A percentile compares a stretch with the other conserved stretches of the same genome.
Conservation (phyloP, 2,888 invertebrate genomes). For the Gortyna flavago region DNA sequence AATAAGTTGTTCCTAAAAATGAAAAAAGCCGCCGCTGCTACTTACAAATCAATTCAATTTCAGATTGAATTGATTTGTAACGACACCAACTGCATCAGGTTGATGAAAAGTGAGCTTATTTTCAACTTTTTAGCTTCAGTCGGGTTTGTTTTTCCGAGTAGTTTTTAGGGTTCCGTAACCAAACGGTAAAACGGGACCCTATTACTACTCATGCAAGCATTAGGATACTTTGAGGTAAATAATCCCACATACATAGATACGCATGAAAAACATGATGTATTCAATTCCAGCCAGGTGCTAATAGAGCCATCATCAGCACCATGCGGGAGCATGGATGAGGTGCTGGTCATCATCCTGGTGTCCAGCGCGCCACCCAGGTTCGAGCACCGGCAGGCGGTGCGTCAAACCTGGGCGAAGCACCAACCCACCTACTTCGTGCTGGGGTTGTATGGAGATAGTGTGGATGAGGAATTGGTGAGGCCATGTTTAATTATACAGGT, state of each 20-base stretch:
- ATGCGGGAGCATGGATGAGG: conserved; percentile 68
- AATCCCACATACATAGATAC: background rate
- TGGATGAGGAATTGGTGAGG: conserved; percentile 75
- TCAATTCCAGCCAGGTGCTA: conserved; percentile 75
- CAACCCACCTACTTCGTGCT: conserved; percentile 90
- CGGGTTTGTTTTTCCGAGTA: background rate
- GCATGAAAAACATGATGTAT: background rate
- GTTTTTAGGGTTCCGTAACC: too few relatives aligned
- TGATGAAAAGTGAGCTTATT: too few relatives aligned
- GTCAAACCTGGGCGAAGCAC: conserved; percentile 90
- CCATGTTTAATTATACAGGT: background rate
- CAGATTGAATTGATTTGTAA: too few relatives aligned
- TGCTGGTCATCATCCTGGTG: conserved; percentile 86
- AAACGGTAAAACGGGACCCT: too few relatives aligned
- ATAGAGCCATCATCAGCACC: conserved; percentile 78
- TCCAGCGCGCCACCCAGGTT: conserved; percentile 88
- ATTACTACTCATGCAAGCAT: too few relatives aligned
- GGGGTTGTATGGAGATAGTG: conserved; percentile 80
- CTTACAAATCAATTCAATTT: too few relatives aligned
- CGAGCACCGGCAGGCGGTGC: conserved; percentile 88
- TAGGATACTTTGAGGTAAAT: too few relatives aligned
- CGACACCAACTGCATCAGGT: too few relatives aligned
- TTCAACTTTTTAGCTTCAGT: too few relatives aligned
- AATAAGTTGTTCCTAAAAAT: background rate
- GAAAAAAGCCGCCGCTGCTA: too few relatives aligned